Evolutionary conservation across 23 tunicate species (phyloP).

Genomic region (Trididemnum clinides): DNA sequence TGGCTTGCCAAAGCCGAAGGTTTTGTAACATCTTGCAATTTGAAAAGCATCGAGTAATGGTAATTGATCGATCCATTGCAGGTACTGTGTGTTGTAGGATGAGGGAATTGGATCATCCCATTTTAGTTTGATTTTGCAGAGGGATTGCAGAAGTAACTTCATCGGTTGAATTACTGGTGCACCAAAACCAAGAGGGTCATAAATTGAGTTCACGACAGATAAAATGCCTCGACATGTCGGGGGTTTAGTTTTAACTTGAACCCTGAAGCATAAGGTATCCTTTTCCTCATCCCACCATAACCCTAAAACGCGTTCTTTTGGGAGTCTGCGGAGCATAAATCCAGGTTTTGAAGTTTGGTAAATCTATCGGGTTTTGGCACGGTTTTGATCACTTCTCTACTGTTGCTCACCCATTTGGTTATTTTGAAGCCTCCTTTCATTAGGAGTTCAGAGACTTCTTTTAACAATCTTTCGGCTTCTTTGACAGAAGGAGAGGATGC

Average conservation of each 20-base stretch:
- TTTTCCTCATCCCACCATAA: constrained; percentile 47
- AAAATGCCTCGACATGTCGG: constrained; percentile 27
- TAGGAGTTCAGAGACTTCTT: neutral
- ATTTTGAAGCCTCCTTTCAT: constrained; percentile 46
- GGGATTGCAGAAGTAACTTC: constrained; percentile 38
- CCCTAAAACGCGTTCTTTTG: constrained; percentile 49
- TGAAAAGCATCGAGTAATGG: neutral
- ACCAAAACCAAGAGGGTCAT: constrained; percentile 53
- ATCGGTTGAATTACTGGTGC: constrained; percentile 39
- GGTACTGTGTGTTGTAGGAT: neutral
- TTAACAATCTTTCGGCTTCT: constrained; percentile 17
- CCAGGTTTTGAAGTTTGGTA: constrained; percentile 8
- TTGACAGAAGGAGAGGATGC: neutral
- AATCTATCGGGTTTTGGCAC: constrained; percentile 42
- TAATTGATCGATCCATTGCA: constrained; percentile 10
- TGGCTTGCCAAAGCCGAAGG: neutral
- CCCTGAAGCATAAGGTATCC: constrained; percentile 41
- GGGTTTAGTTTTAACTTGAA: neutral
- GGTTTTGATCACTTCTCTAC: constrained; percentile 25
- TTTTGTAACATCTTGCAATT: constrained; percentile 44
- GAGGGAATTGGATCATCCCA: constrained; percentile 50
- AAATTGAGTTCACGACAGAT: constrained; percentile 31
- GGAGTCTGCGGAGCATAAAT: too few species aligned
- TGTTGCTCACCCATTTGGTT: constrained; percentile 49
- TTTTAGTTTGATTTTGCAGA: constrained; percentile 11